Evolutionary conservation across 2,797 vertebrate genomes (phyloP).

Genomic region (Smutsia temminckii): DNA sequence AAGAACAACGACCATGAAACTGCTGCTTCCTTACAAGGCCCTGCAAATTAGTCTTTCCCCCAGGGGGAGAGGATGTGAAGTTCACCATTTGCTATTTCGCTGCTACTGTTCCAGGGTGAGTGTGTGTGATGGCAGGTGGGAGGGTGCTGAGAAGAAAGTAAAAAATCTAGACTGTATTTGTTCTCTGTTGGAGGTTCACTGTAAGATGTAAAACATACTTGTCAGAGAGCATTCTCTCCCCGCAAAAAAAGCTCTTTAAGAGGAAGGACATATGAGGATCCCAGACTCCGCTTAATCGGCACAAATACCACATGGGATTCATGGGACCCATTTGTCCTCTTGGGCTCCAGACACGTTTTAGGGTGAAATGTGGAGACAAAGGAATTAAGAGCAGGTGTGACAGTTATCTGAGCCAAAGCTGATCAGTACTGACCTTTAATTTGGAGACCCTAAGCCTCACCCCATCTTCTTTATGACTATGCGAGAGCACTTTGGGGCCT

Average conservation of each 20-base stretch:
- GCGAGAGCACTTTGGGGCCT: not conserved
- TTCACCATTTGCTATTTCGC: not conserved
- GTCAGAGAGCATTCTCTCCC: not conserved
- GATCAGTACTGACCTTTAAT: conserved; percentile 45
- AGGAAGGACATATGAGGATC: not conserved
- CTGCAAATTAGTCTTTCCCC: conserved; percentile 1
- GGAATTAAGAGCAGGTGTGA: not conserved
- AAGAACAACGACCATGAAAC: conserved; percentile 46
- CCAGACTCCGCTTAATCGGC: conserved; percentile 9
- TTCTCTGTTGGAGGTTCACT: not conserved
- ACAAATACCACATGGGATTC: not conserved
- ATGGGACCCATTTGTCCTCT: not conserved
- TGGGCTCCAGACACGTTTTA: not conserved
- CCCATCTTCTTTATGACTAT: conserved; percentile 50
- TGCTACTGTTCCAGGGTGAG: not conserved
- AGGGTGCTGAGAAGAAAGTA: not conserved
- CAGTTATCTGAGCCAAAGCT: not conserved
- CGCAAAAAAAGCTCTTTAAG: not conserved
- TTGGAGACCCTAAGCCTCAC: not conserved
- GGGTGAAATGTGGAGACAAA: not conserved
- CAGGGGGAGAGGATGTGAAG: not conserved
- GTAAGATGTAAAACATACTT: not conserved
- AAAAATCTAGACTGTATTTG: not conserved
- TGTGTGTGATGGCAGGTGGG: not conserved
- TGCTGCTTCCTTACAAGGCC: conserved; percentile 39